Percentiles rank a stretch among this genome's conserved stretches.
phyloP scores from a whole-genome alignment of 2,888 invertebrate species.

The Ariolimax columbianus region DNA sequence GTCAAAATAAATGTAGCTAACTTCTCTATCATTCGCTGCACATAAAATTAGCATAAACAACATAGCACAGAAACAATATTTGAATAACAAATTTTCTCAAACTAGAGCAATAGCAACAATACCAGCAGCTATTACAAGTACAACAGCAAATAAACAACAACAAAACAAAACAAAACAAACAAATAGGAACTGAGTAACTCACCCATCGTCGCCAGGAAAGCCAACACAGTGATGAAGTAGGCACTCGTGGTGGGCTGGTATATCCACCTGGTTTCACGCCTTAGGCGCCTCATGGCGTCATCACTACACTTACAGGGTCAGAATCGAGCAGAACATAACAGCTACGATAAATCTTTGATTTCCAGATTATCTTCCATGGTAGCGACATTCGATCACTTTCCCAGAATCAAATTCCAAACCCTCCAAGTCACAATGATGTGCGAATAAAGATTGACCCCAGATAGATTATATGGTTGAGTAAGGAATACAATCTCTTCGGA shows the following conservation, averaged over 20 bases:
- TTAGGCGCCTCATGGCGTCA: conserved; percentile 20
- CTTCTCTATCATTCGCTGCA: no score
- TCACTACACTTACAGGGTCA: background rate
- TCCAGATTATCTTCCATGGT: background rate
- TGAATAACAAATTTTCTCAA: no score
- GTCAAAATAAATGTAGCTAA: no score
- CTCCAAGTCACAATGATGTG: no score
- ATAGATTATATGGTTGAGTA: no score
- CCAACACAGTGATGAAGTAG: background rate
- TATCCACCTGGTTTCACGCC: conserved; percentile 25
- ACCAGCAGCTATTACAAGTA: background rate
- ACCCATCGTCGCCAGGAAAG: conserved; percentile 8
- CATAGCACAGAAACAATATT: no score
- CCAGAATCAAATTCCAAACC: background rate
- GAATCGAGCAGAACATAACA: conserved; percentile 16
- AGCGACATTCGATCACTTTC: background rate
- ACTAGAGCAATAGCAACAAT: background rate
- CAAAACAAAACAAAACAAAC: no score
- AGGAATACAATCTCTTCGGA: no score
- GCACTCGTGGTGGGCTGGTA: background rate
- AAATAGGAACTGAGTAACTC: background rate
- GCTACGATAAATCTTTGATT: background rate
- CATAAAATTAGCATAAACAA: no score
- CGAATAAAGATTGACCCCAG: no score
- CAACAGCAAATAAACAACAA: background rate